Conservation (phyloP, 2,888 invertebrate genomes). For the Synergus umbraculus region DNA sequence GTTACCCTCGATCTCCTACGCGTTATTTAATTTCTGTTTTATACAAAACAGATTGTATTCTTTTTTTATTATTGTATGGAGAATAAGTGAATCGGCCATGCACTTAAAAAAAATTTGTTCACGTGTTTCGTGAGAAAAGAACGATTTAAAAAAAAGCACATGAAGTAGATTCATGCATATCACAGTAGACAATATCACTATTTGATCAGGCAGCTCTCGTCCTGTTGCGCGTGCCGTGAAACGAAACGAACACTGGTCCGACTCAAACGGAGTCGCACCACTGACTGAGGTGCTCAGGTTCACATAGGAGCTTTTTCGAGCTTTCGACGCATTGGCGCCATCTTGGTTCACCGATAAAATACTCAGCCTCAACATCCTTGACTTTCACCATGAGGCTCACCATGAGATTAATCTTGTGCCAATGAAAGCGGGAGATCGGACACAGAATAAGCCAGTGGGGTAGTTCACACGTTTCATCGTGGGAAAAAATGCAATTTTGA, state of each 20-base stretch:
- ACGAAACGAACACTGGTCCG: constrained; percentile 59
- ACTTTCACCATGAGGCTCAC: constrained; percentile 10
- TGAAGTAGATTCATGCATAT: constrained; percentile 22
- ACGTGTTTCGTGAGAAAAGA: not conserved
- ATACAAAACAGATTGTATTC: not conserved
- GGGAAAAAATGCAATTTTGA: not conserved
- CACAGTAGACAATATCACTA: constrained; percentile 42
- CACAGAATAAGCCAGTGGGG: not conserved
- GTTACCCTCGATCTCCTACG: not conserved
- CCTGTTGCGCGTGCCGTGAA: constrained; percentile 35
- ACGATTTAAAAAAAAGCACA: not conserved
- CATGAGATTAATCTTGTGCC: constrained; percentile 3
- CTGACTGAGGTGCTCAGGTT: constrained; percentile 67
- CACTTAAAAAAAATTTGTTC: not conserved
- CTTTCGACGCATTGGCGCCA: constrained; percentile 70
- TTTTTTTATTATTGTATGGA: not conserved
- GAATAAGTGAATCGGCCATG: not conserved
- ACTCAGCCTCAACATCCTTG: constrained; percentile 48
- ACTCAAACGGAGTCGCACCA: constrained; percentile 73
- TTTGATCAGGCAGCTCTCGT: constrained; percentile 28
- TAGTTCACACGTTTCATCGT: not conserved
- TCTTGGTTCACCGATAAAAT: constrained; percentile 62
- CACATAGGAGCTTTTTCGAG: constrained; percentile 47
- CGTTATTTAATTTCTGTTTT: not conserved
- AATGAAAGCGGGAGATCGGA: not conserved